A percentile compares a stretch with the other conserved stretches of the same genome.
Evolutionary conservation across 2,797 vertebrate genomes (phyloP).

Genomic region (Eulemur coronatus): DNA sequence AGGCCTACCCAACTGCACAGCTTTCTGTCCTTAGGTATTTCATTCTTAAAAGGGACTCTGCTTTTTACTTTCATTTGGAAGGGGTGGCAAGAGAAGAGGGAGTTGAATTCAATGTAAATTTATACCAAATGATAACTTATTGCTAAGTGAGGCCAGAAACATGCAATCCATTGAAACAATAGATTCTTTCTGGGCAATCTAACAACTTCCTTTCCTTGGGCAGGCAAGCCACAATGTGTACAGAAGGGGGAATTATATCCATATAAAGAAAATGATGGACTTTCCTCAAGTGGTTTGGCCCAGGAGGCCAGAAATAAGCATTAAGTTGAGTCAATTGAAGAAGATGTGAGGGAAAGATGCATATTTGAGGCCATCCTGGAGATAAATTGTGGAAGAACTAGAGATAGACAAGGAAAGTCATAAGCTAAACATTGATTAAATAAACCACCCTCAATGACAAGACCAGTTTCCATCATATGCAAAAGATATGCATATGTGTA

Average conservation of each 20-base stretch:
- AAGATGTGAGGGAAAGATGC: neutral
- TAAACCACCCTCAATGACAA: neutral
- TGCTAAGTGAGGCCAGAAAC: neutral
- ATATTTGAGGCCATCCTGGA: neutral
- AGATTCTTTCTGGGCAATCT: neutral
- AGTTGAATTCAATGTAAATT: neutral
- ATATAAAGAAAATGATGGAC: neutral
- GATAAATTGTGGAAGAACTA: neutral
- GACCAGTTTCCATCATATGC: neutral
- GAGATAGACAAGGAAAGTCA: neutral
- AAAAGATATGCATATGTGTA: neutral
- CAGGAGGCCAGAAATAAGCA: conserved; percentile 4
- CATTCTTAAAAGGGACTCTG: neutral
- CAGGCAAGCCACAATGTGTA: neutral
- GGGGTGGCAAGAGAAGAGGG: neutral
- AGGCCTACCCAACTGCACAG: neutral
- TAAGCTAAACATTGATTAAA: neutral
- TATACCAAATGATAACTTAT: neutral
- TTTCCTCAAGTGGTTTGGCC: neutral
- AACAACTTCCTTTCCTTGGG: neutral
- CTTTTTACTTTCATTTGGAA: conserved; percentile 23
- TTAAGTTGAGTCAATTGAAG: neutral
- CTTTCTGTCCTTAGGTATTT: neutral
- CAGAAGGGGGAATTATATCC: neutral
- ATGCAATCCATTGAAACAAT: neutral